A percentile compares a stretch with the other conserved stretches of the same genome.
Evolutionary conservation across 2,888 invertebrate genomes (phyloP).

Genomic region (Brachyptera putata): DNA sequence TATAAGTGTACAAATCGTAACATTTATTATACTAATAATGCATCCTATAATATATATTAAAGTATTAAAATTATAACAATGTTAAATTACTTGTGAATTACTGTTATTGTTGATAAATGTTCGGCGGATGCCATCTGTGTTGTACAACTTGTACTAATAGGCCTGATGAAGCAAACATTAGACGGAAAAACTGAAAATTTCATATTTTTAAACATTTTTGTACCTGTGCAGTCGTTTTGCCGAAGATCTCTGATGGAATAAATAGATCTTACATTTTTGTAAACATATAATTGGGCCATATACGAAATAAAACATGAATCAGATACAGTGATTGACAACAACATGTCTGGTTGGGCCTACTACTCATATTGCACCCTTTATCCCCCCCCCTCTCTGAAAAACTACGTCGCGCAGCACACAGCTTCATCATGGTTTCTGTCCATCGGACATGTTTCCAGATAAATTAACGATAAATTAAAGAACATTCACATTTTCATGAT

Average conservation of each 20-base stretch:
- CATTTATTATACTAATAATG: conserved; percentile 14
- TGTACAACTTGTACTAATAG: neutral
- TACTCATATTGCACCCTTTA: neutral
- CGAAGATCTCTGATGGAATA: neutral
- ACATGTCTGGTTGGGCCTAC: neutral
- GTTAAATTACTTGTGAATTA: neutral
- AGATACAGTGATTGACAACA: neutral
- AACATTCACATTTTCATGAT: too few species aligned
- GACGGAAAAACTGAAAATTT: too few species aligned
- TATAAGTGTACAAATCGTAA: conserved; percentile 40
- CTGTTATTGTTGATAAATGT: neutral
- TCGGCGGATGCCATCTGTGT: neutral
- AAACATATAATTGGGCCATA: too few species aligned
- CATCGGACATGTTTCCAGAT: too few species aligned
- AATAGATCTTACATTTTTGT: neutral
- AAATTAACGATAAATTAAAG: too few species aligned
- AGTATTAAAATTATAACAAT: conserved; percentile 7
- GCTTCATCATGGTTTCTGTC: too few species aligned
- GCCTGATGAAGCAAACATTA: too few species aligned
- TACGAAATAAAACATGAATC: neutral
- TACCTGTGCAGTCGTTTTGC: conserved; percentile 6
- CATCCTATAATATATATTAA: neutral
- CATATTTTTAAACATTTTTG: conserved; percentile 19
- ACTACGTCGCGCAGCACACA: too few species aligned
- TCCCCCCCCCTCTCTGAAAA: neutral